Evolutionary conservation across 1,140 invertebrate genomes (phyloP), one percentile per base, ranked within the genome.

Genomic region (Dreissena polymorpha): DNA sequence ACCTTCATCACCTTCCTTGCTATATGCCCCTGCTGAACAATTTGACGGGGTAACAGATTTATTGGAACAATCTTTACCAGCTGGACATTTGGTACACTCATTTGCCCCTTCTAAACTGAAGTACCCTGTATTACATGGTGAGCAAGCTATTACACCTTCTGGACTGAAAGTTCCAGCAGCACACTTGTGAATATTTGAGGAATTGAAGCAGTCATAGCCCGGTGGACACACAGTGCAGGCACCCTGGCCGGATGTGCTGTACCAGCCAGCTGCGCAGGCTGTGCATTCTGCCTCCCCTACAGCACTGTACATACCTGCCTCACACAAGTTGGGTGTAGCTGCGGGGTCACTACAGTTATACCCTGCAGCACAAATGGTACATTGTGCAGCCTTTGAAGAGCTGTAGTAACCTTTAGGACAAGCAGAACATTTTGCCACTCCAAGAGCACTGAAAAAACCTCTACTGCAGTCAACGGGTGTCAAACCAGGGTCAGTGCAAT

Each of bases 331-430:
- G 18, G 55, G 27, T 16, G 63, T 65, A 14, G 86, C 69, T n/a
- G 84, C 85, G 21, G 85, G 63, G 64, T 81, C 71, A 16, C 85
- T 55, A 70, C 87, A 89, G 57, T 82, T 70, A 23, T 72, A 89
- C 64, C 88, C 88, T 77, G 65, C 27, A 71, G 83, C 79, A 80
- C 88, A 89, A 50, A 78, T 78, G 74, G 64, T 85, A 79, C 88
- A 88, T 14, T 69, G 12, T 50, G 71, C 25, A 51, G 83, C 82
- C 49, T 65, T 84, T 23, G 50, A 60, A 6, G 57, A 50, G 65
- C 85, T 88, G 50, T 83, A 88, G 49, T 73, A 78, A n/a, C 88
- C 88, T 18, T 63, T 23, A 10, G 74, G 49, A 87, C 88, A 89
- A 63, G 60, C 55, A 51, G 68, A 74, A 75, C 88, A 90, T 50